phyloP scores from a whole-genome alignment of 2,113 vertebrate species.

The Ramphastos sulfuratus region DNA sequence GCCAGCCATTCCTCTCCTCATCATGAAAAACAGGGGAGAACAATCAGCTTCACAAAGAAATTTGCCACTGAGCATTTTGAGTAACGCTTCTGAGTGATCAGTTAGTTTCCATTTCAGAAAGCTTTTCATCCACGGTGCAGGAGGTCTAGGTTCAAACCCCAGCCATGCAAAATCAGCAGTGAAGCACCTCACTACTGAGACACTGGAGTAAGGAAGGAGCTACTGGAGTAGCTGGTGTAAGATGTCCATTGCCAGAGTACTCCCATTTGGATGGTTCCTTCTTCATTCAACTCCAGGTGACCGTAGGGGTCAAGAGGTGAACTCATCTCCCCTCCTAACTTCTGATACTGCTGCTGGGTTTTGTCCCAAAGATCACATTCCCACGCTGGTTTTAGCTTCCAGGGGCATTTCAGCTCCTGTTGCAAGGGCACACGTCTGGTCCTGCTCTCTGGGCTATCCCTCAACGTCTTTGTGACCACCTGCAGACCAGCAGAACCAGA shows the following conservation, averaged over 20 bases:
- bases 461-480: background rate
- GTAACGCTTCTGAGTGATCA: slow-evolving; percentile 15
- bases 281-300: background rate
- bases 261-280: background rate
- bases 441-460: background rate
- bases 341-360: background rate
- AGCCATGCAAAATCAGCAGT: background rate
- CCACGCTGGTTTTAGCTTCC: background rate
- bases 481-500: background rate
- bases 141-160: background rate
- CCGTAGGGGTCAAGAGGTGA: accelerated
- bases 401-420: background rate
- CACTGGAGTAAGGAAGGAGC: background rate
- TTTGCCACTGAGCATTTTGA: slow-evolving; percentile 40
- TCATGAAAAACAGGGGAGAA: slow-evolving; percentile 55
- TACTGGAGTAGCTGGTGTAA: background rate
- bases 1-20: slow-evolving; percentile 24
- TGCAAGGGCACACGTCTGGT: background rate
- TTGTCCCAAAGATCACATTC: background rate
- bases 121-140: background rate
- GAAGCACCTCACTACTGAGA: background rate
- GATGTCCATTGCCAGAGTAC: background rate
- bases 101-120: slow-evolving; percentile 23
- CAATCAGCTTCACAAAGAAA: slow-evolving; percentile 45
- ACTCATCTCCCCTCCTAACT: background rate